phyloP scores from a whole-genome alignment of 2,113 vertebrate species.

The Pygoscelis adeliae region DNA sequence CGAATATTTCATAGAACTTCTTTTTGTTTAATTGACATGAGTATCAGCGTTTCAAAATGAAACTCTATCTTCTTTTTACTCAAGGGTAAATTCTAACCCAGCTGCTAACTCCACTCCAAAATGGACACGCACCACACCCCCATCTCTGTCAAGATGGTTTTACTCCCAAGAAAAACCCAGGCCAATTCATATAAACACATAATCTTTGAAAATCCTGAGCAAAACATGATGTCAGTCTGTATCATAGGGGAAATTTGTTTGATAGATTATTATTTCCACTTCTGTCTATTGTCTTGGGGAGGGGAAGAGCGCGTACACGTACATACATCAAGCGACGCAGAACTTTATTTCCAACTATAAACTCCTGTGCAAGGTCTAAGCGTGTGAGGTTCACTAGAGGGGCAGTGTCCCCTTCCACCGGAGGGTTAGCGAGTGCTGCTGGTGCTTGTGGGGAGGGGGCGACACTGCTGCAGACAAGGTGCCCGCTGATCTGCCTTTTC shows the following conservation, averaged over 20 bases:
- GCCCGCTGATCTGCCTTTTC: no score
- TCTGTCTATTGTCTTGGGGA: not conserved
- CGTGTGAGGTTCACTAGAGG: accelerated
- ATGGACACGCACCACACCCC: not conserved
- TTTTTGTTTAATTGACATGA: not conserved
- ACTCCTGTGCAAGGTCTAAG: not conserved
- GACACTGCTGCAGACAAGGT: accelerated
- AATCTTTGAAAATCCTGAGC: not conserved
- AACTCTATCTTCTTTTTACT: not conserved
- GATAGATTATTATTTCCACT: not conserved
- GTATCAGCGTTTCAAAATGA: not conserved
- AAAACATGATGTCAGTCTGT: not conserved
- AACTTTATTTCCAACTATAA: not conserved
- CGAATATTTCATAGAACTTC: not conserved
- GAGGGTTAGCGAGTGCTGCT: not conserved
- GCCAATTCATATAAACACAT: not conserved
- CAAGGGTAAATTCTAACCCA: not conserved
- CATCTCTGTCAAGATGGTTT: not conserved
- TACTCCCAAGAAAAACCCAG: not conserved
- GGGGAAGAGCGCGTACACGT: not conserved
- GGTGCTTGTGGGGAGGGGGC: not conserved
- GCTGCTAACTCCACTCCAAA: not conserved
- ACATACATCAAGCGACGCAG: not conserved
- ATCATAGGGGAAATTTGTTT: not conserved
- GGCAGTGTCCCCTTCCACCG: accelerated